Evolutionary conservation across 2,797 vertebrate genomes (phyloP).

Genomic region (Remorina albescens): DNA sequence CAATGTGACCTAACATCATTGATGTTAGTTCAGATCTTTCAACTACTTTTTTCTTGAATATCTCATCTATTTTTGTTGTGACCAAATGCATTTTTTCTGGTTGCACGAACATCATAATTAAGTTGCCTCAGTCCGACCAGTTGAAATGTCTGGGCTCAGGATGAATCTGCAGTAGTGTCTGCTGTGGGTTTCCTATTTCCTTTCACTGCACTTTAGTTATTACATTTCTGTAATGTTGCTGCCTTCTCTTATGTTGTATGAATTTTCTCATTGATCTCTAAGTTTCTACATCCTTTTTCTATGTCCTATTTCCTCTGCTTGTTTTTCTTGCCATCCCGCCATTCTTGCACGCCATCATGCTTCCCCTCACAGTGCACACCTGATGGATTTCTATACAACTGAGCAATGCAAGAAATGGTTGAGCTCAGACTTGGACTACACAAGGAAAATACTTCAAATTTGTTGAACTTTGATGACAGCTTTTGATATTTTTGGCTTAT

Average conservation of each 20-base stretch:
- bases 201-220: slow-evolving; percentile 20
- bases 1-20: background rate
- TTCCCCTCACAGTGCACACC: slow-evolving; percentile 62
- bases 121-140: slow-evolving; percentile 29
- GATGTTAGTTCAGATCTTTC: slow-evolving; percentile 18
- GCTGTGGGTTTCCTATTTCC: slow-evolving; percentile 25
- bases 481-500: slow-evolving; percentile 1
- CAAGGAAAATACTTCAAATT: slow-evolving; percentile 24
- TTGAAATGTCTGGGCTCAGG: slow-evolving; percentile 12
- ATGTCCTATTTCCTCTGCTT: slow-evolving; percentile 41
- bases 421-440: slow-evolving; percentile 18
- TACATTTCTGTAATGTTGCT: slow-evolving; percentile 26
- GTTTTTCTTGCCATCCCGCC: slow-evolving; percentile 11
- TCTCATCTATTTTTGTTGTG: slow-evolving; percentile 38
- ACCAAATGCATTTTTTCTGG: slow-evolving; percentile 24
- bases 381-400: slow-evolving; percentile 60
- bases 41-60: background rate
- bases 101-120: slow-evolving; percentile 35
- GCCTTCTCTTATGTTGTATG: slow-evolving; percentile 17
- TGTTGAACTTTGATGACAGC: slow-evolving; percentile 20
- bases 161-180: slow-evolving; percentile 13
- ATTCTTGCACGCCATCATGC: no score
- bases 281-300: slow-evolving; percentile 6
- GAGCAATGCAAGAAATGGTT: slow-evolving; percentile 83
- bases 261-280: slow-evolving; percentile 19